Conservation (phyloP, 1,140 invertebrate species). For the Rhizoglyphus robini region DNA sequence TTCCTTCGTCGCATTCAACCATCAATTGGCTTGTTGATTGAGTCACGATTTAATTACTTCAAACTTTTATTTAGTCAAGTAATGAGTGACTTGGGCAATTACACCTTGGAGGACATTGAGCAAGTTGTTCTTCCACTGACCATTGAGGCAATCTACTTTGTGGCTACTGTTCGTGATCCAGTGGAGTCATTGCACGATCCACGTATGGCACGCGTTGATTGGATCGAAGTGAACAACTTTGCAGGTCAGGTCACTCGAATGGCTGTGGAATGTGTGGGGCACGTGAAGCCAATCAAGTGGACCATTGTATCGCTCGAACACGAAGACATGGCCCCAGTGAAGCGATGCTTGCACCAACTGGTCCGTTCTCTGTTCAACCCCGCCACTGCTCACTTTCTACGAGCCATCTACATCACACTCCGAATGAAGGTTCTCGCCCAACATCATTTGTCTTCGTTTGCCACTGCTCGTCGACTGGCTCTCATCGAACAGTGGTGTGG, state of each 20-base stretch:
- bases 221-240: neutral
- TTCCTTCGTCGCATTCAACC: neutral
- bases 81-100: neutral
- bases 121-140: neutral
- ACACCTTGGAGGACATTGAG: neutral
- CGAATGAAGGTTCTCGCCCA: neutral
- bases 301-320: neutral
- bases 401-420: neutral
- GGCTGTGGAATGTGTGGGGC: neutral
- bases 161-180: neutral
- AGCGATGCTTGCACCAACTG: neutral
- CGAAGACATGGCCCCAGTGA: neutral
- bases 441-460: neutral
- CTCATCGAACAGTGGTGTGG: neutral
- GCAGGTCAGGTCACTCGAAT: neutral
- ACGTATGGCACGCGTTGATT: neutral
- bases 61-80: neutral
- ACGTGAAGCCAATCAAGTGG: neutral
- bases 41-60: neutral
- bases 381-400: neutral
- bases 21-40: neutral
- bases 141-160: neutral
- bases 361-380: neutral
- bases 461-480: neutral
- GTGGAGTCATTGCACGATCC: neutral